Evolutionary conservation across 2,797 vertebrate genomes (phyloP).

Genomic region (Dromococcyx pavoninus): DNA sequence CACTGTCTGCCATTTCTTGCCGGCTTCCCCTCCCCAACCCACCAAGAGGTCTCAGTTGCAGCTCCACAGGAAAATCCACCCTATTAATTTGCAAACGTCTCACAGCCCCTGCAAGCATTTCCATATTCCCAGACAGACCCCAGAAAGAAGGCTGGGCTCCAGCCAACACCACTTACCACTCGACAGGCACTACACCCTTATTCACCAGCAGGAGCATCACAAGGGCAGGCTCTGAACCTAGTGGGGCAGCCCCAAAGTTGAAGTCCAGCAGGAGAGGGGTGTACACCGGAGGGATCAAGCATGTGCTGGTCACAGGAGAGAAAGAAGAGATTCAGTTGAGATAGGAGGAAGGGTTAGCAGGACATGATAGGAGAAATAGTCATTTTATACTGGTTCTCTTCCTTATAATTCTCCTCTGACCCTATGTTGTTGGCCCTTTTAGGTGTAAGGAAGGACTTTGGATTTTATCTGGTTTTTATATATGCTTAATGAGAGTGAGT

Average conservation of each 20-base stretch:
- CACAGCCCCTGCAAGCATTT: neutral
- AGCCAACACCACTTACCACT: slow-evolving; percentile 80
- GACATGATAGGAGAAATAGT: neutral
- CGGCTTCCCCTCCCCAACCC: neutral
- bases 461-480: neutral
- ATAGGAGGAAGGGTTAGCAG: neutral
- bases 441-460: neutral
- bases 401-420: neutral
- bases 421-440: neutral
- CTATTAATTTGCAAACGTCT: neutral
- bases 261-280: slow-evolving; percentile 84
- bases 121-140: neutral
- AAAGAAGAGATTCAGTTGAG: neutral
- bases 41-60: neutral
- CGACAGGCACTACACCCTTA: slow-evolving; percentile 80
- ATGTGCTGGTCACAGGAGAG: slow-evolving; percentile 67
- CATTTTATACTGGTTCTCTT: neutral
- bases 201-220: slow-evolving; percentile 86
- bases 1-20: neutral
- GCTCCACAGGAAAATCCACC: neutral
- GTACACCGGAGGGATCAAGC: slow-evolving; percentile 75
- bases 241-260: slow-evolving; percentile 85
- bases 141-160: neutral
- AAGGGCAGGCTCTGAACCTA: slow-evolving; percentile 79
- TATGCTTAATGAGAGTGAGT: neutral